Percentiles rank a stretch among this genome's conserved stretches.
Conservation (phyloP, 2,797 vertebrate genomes). For the Triplophysa bombifrons region DNA sequence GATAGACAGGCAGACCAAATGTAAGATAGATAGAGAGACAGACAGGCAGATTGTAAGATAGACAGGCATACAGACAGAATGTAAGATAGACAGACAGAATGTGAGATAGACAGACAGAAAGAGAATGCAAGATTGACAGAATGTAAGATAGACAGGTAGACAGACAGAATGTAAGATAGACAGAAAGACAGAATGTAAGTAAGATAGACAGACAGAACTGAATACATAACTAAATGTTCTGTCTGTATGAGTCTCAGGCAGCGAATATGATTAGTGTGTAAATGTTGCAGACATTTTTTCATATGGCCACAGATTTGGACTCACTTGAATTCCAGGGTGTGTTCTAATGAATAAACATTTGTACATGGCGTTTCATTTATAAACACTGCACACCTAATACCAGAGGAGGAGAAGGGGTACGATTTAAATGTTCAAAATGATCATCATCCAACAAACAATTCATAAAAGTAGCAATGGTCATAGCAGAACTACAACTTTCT, state of each 20-base stretch:
- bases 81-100: conserved; percentile 23
- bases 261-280: conserved; percentile 16
- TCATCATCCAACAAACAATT: background rate
- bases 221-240: background rate
- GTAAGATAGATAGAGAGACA: too few species aligned
- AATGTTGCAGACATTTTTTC: conserved; percentile 24
- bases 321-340: conserved; percentile 49
- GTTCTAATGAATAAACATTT: conserved; percentile 72
- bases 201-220: background rate
- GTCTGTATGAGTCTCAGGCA: background rate
- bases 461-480: background rate
- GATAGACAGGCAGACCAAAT: too few species aligned
- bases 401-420: background rate
- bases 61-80: background rate
- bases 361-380: conserved; percentile 67
- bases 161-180: background rate
- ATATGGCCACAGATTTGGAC: conserved; percentile 15
- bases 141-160: background rate
- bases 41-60: too few species aligned
- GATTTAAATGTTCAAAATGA: background rate
- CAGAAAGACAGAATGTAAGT: background rate
- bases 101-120: conserved; percentile 31
- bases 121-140: too few species aligned
- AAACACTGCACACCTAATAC: conserved; percentile 58
- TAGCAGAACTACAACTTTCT: background rate